Percentiles rank a stretch among this genome's conserved stretches.
phyloP scores from a whole-genome alignment of 2,888 invertebrate genomes.

The Oligia fasciuncula region DNA sequence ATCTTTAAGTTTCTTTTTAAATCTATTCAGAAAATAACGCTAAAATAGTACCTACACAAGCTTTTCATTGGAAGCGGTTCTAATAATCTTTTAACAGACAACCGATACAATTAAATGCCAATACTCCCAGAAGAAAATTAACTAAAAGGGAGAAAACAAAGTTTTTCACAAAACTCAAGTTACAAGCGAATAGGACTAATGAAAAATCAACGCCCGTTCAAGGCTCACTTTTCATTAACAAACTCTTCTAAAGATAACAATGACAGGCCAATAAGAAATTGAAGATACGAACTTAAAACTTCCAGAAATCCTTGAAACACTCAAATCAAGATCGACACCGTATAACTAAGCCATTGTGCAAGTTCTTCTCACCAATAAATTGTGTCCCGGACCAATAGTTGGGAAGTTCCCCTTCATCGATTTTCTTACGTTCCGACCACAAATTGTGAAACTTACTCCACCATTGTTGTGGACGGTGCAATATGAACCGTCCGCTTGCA shows the following conservation, averaged over 20 bases:
- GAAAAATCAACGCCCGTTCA: constrained; percentile 30
- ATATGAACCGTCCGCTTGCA: constrained; percentile 81
- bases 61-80: not conserved
- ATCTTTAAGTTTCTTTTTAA: too few relatives aligned
- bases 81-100: constrained; percentile 1
- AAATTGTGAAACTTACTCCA: constrained; percentile 81
- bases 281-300: constrained; percentile 67
- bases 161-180: constrained; percentile 16
- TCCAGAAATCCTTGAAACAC: constrained; percentile 66
- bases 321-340: constrained; percentile 77
- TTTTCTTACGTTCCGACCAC: constrained; percentile 80
- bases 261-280: constrained; percentile 61
- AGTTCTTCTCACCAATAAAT: constrained; percentile 81
- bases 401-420: constrained; percentile 74
- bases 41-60: not conserved
- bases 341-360: constrained; percentile 82
- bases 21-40: not conserved
- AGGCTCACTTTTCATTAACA: constrained; percentile 43
- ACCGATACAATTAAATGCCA: not conserved
- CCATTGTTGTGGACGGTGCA: constrained; percentile 81
- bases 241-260: constrained; percentile 45
- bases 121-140: not conserved
- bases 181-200: constrained; percentile 28
- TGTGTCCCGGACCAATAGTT: constrained; percentile 79
- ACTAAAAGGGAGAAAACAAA: constrained; percentile 4